These are phyloP conservation scores for Plagiodera versicolora DNA, from an alignment of 2,888 invertebrate species.

Conservation along the genomic window DNA sequence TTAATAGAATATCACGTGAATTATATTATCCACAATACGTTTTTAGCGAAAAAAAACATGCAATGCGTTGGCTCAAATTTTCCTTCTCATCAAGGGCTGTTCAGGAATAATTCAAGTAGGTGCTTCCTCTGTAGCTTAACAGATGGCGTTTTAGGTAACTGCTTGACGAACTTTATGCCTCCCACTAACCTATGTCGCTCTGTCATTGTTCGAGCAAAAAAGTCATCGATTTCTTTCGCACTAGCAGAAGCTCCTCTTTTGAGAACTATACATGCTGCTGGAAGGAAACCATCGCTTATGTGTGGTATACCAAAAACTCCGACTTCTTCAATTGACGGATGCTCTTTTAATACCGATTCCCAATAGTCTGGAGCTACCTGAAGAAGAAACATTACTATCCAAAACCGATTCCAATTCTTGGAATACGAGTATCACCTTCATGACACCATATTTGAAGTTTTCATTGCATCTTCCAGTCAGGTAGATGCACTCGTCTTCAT, in stretches of 20 bases:
- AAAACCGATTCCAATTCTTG: slow-evolving; percentile 39
- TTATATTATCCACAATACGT: no score
- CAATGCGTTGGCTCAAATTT: no score
- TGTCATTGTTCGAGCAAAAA: neutral
- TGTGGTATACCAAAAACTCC: neutral
- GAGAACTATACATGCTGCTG: neutral
- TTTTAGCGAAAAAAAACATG: no score
- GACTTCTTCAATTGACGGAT: neutral
- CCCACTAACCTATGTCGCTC: neutral
- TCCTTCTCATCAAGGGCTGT: no score
- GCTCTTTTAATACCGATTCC: neutral
- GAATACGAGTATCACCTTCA: slow-evolving; percentile 46
- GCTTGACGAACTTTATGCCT: neutral
- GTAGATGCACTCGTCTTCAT: slow-evolving; percentile 42
- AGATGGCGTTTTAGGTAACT: neutral
- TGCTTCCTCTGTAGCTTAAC: neutral
- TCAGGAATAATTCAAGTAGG: neutral
- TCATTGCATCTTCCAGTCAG: slow-evolving; percentile 43
- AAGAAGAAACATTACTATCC: slow-evolving; percentile 12
- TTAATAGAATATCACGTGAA: no score
- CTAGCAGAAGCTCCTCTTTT: neutral
- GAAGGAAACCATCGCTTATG: neutral
- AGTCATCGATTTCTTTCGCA: neutral
- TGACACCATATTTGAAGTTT: slow-evolving; percentile 43
- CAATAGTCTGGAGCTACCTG: neutral